Base-by-base conservation (phyloP, 2,113 vertebrate genomes). In the Collichthys lucidus region DNA sequence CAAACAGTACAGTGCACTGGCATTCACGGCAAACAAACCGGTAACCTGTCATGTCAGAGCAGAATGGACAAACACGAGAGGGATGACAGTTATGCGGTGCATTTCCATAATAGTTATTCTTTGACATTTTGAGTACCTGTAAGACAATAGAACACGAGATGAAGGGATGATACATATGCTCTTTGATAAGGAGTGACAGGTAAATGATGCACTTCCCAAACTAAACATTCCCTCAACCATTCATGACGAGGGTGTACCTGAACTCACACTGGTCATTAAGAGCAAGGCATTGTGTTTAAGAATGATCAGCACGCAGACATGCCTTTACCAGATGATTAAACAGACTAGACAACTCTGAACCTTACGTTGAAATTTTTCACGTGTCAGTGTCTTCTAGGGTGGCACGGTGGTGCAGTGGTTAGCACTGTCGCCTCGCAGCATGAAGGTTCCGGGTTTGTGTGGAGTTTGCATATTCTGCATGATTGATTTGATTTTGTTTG, bases 31-130 rank as follows among this genome's bases (percentile, higher is more conserved):
- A 57, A 29, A 64, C 19, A 75, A 72, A 84, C 64, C 64, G 62
- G 47, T 78, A 60, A 79, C 12, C 29, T 59, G 52, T 20, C 22
- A 60, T 74, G 55, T 72, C 53, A 77, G 72, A 82, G 73, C 44
- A 42, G 66, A 79, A 44, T 29, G 62, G 29, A 11, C 20, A 62
- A 24, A 55, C 4, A 79, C 44, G 80, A 77, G 1, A 57, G 77
- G 72, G 80, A 89, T 59, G 66, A 62, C 57, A 52, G 77, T 19
- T 64, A 75, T 86, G 81, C 63, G 74, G 24, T 60, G 71, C 70
- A 88, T 89, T 80, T 64, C 42, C 7, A 8, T 86, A 91, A 89
- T 88, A 74, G 80, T 89, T 87, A 81, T 83, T 75, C 59, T 69
- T 65, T 69, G n/a, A 56, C 44, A 59, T 76, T 68, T 50, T 74